Base-by-base conservation (phyloP, 1,140 invertebrate genomes). In the Ostrea edulis region DNA sequence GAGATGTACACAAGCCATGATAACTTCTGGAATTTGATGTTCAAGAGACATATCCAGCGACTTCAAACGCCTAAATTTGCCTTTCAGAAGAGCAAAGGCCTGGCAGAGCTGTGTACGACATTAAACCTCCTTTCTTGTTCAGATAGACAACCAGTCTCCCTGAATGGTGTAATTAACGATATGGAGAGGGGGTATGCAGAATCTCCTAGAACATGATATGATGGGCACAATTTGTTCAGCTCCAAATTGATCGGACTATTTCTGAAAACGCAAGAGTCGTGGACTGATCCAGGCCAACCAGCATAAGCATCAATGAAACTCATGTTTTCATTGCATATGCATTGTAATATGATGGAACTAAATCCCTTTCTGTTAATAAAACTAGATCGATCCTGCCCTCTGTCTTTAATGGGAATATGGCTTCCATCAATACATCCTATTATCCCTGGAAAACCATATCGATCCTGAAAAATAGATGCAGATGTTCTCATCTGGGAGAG, bases 281-380 rank as follows among this genome's bases (percentile, higher is more conserved):
- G 5, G 0, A 52, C 2, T 51, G 22, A 54, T 52, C 82, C 52
- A 54, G 85, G 17, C 44, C 53, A 86, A 9, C 53, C 51, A 22
- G 52, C n/a, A 53, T 3, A 55, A 14, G 14, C 22, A 55, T 55
- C 9, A 25, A 84, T 20, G 22, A 94, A 91, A 86, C 83, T 20
- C 81, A 93, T 82, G 82, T 90, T 55, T 20, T 89, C 35, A 84
- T 90, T 82, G 86, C 91, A 92, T 2, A 91, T 82, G 0, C 91
- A 90, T 88, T 94, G 93, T 0, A 87, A 35, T 44, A 65, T n/a
- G 20, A 83, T 53, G 55, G 71, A 82, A 29, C 55, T 55, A 25
- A 44, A 87, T 29, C 81, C 55, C 29, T 83, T 82, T 8, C 86
- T 35, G 25, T 87, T 87, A 7, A 87, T 58, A 65, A 82, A 82